Conservation (phyloP, 2,113 vertebrate species). For the Rhizomys pruinosus region DNA sequence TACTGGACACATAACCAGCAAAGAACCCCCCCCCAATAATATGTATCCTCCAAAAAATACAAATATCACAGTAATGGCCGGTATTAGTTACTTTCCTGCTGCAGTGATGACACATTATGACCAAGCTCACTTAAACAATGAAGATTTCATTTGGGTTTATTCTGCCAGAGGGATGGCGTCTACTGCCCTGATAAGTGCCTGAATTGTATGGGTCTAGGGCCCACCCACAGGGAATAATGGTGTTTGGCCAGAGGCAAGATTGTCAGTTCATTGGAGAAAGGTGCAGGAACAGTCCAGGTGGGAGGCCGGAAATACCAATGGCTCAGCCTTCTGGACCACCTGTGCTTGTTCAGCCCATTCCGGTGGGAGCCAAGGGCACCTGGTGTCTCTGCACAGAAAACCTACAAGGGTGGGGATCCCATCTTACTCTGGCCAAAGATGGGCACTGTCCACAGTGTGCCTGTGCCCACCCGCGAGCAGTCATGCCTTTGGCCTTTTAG, state of each 20-base stretch:
- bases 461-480: conserved; percentile 59
- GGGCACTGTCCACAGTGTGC: conserved; percentile 58
- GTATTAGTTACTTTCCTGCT: too few species aligned
- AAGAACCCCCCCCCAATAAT: too few species aligned
- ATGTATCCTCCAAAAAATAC: too few species aligned
- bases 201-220: neutral
- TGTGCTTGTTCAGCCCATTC: neutral
- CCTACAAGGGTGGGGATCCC: neutral
- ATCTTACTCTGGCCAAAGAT: conserved; percentile 66
- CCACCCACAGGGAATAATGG: neutral
- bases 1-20: too few species aligned
- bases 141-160: too few species aligned
- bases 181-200: conserved; percentile 34
- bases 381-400: conserved; percentile 19
- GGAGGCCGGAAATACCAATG: neutral
- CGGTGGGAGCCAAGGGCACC: too few species aligned
- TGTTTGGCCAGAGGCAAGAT: neutral
- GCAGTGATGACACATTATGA: too few species aligned
- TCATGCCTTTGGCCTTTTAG: conserved; percentile 25
- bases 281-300: conserved; percentile 11
- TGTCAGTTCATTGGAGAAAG: conserved; percentile 32
- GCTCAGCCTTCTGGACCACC: neutral
- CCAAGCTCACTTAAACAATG: too few species aligned
- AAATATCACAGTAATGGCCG: too few species aligned
- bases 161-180: too few species aligned